Evolutionary conservation across 2,113 vertebrate genomes (phyloP).

Genomic region (Variabilichromis moorii): DNA sequence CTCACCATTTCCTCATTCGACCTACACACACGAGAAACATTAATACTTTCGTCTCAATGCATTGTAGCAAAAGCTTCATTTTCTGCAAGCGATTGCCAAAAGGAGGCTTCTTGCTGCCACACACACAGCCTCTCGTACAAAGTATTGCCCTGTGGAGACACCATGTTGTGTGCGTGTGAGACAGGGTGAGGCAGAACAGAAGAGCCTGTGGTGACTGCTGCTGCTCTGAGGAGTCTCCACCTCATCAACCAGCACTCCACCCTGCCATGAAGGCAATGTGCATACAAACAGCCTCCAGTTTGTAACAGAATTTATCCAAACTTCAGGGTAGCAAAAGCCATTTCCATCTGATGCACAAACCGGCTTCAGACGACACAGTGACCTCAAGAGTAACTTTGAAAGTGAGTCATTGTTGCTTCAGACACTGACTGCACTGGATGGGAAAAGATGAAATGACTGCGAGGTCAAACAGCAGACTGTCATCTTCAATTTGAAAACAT

Average conservation of each 20-base stretch:
- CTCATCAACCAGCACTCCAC: slow-evolving; percentile 31
- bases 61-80: neutral
- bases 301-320: neutral
- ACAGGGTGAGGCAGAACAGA: slow-evolving; percentile 16
- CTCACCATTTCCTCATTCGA: slow-evolving; percentile 78
- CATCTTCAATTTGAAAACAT: slow-evolving; percentile 18
- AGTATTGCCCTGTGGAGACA: slow-evolving; percentile 9
- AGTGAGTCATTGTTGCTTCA: slow-evolving; percentile 32
- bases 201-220: slow-evolving; percentile 50
- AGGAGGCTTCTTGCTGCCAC: neutral
- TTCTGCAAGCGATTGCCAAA: neutral
- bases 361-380: neutral
- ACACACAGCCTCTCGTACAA: neutral
- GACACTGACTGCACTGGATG: slow-evolving; percentile 28
- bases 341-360: neutral
- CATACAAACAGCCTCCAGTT: neutral
- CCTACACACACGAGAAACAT: slow-evolving; percentile 51
- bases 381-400: slow-evolving; percentile 35
- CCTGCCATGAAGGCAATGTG: neutral
- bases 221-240: slow-evolving; percentile 45
- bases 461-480: slow-evolving; percentile 37
- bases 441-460: slow-evolving; percentile 14
- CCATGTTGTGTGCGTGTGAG: neutral
- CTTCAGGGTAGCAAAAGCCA: neutral
- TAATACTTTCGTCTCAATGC: neutral